Percentiles rank a stretch among this genome's conserved stretches.
Conservation (phyloP, 2,113 vertebrate genomes). For the Odontesthes bonariensis region DNA sequence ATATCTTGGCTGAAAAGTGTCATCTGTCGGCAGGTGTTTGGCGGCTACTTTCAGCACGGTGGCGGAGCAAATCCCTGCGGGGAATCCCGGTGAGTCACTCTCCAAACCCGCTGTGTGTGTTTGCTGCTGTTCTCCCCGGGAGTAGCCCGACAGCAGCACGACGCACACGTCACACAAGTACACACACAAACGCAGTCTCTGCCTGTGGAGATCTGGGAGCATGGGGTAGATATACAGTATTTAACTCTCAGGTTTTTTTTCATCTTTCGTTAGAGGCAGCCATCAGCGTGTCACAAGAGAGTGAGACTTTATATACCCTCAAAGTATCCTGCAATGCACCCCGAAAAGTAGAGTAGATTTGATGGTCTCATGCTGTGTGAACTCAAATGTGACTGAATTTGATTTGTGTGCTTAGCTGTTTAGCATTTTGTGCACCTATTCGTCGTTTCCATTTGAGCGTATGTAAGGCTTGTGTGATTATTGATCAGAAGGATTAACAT, state of each 20-base stretch:
- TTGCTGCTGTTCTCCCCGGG: constrained; percentile 27
- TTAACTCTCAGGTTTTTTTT: constrained; percentile 19
- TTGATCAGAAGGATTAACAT: no score
- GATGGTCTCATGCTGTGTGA: no score
- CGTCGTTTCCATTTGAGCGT: no score
- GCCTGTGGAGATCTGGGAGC: constrained; percentile 23
- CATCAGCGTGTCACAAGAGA: not conserved
- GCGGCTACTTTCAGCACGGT: not conserved
- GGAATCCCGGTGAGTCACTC: constrained; percentile 46
- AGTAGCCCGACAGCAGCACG: constrained; percentile 46
- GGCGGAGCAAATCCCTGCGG: constrained; percentile 16
- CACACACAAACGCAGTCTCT: constrained; percentile 3
- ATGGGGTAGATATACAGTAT: constrained; percentile 13
- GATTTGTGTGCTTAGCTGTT: no score
- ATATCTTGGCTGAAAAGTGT: not conserved
- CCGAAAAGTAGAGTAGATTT: no score
- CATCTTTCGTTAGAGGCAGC: constrained; percentile 6
- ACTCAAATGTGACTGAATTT: no score
- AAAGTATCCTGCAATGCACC: no score
- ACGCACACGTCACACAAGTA: not conserved
- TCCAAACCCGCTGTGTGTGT: constrained; percentile 10
- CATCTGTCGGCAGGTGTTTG: constrained; percentile 14
- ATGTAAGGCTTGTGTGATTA: no score
- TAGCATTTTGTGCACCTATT: no score
- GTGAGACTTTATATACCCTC: not conserved